Percentiles rank a stretch among this genome's conserved stretches.
These are phyloP conservation scores for Trichonephila clavipes DNA, from an alignment of 1,140 invertebrate genomes.

Conservation along the genomic window DNA sequence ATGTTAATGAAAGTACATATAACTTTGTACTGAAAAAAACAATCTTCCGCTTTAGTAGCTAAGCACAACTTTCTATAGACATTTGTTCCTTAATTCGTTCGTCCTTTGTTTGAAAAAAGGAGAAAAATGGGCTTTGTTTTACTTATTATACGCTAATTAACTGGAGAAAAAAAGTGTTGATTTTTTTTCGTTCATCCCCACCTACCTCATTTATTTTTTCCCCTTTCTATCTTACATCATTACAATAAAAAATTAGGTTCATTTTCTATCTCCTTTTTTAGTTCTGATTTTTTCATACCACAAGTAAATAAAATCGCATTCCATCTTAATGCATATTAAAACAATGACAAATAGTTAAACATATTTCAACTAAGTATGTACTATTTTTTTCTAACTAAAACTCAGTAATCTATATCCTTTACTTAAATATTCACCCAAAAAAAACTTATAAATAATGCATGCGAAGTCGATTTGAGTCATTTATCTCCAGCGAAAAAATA, in stretches of 20 bases:
- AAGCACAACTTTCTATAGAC: too few relatives aligned
- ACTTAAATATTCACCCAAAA: neutral
- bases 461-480: neutral
- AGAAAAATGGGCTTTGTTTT: too few relatives aligned
- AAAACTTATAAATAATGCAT: conserved; percentile 39
- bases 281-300: neutral
- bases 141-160: neutral
- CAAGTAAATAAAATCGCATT: neutral
- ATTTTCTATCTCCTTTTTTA: neutral
- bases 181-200: neutral
- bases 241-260: neutral
- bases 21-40: too few relatives aligned
- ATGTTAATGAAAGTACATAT: too few relatives aligned
- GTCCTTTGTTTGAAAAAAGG: too few relatives aligned
- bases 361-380: neutral
- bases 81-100: too few relatives aligned
- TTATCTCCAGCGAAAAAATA: neutral
- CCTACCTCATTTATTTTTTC: neutral
- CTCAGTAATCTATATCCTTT: neutral
- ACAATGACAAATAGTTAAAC: neutral
- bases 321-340: conserved; percentile 7
- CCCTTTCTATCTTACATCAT: neutral
- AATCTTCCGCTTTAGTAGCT: too few relatives aligned
- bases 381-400: neutral
- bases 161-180: too few relatives aligned